A percentile compares a stretch with the other conserved stretches of the same genome.
phyloP scores from a whole-genome alignment of 2,888 invertebrate genomes.

The Stramonita haemastoma region DNA sequence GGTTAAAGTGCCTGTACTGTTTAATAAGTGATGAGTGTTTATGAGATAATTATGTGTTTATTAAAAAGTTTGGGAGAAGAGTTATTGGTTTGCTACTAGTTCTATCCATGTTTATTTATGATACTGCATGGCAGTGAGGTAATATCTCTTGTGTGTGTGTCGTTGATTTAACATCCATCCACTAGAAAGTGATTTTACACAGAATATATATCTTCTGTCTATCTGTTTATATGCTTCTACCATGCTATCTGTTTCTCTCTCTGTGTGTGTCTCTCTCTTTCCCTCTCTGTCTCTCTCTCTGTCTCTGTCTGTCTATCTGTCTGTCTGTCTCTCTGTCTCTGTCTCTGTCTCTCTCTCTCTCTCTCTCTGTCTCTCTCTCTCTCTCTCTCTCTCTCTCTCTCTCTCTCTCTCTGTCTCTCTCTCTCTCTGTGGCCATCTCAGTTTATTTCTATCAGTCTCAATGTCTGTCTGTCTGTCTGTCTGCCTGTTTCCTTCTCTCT shows the following conservation, averaged over 20 bases:
- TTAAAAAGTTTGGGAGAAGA: too few relatives aligned
- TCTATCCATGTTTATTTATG: too few relatives aligned
- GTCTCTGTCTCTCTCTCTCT: not conserved
- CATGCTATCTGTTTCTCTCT: not conserved
- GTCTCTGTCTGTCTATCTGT: not conserved
- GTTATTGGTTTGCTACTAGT: too few relatives aligned
- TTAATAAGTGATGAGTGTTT: too few relatives aligned
- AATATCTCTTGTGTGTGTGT: too few relatives aligned
- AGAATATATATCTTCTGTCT: too few relatives aligned
- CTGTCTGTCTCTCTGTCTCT: not conserved
- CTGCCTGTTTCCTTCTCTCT: not conserved
- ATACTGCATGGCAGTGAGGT: too few relatives aligned
- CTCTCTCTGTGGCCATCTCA: slow-evolving; percentile 13
- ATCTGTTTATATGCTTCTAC: too few relatives aligned
- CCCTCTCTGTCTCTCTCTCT: not conserved
- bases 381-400: slow-evolving; percentile 17
- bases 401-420: slow-evolving; percentile 15
- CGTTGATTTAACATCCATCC: too few relatives aligned
- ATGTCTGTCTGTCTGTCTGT: not conserved
- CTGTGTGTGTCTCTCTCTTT: slow-evolving; percentile 7
- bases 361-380: not conserved
- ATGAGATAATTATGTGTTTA: too few relatives aligned
- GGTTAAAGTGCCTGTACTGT: too few relatives aligned
- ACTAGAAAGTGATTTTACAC: too few relatives aligned
- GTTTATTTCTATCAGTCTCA: slow-evolving; percentile 5